Evolutionary conservation across 2,113 vertebrate species (phyloP).

Genomic region (Anarhynchus alexandrinus): DNA sequence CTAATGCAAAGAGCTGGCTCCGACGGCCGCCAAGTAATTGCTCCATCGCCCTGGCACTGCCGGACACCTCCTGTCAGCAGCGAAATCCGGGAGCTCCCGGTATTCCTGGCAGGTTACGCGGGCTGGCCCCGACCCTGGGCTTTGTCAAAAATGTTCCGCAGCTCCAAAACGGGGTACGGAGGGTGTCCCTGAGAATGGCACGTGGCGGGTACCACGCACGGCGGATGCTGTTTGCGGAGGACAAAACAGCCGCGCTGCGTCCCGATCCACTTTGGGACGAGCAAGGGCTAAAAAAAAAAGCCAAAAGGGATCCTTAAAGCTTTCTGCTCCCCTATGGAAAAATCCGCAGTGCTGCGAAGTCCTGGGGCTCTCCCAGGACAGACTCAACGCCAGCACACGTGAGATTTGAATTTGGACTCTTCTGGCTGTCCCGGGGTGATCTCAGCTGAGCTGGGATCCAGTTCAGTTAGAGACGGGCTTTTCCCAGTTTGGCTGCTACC

Average conservation of each 20-base stretch:
- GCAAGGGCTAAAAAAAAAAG: background rate
- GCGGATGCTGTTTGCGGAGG: fast-evolving
- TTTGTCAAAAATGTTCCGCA: fast-evolving
- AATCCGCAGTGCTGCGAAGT: background rate
- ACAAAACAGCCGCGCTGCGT: fast-evolving
- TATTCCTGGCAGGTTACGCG: fast-evolving
- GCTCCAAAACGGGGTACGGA: fast-evolving
- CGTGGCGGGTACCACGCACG: fast-evolving
- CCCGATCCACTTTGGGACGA: fast-evolving
- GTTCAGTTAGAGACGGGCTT: background rate
- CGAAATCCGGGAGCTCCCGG: fast-evolving
- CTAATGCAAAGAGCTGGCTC: background rate
- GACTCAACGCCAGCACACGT: fast-evolving
- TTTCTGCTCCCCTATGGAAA: background rate
- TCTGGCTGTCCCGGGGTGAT: background rate
- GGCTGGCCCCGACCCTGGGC: background rate
- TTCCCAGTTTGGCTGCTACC: background rate
- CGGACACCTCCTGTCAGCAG: background rate
- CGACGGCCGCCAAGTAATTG: fast-evolving
- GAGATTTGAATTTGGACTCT: background rate
- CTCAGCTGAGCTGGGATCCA: background rate
- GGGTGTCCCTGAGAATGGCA: fast-evolving
- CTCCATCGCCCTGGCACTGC: background rate
- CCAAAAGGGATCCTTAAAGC: background rate
- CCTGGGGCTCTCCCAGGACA: background rate